Evolutionary conservation across 2,797 vertebrate species (phyloP).

Genomic region (Scolopax rusticola): DNA sequence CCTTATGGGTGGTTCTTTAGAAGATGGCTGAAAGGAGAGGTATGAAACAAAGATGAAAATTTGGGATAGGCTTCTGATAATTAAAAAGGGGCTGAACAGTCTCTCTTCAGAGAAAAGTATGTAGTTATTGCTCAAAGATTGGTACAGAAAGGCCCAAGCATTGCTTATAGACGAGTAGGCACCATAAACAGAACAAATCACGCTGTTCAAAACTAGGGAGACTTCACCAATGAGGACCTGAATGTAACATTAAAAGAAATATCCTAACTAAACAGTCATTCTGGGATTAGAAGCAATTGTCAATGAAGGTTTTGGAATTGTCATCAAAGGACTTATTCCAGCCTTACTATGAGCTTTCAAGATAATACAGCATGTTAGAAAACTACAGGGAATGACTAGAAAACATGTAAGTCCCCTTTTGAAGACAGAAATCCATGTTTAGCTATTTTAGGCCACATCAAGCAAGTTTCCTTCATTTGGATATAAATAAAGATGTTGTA

Average conservation of each 20-base stretch:
- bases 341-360: slow-evolving; percentile 3
- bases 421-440: slow-evolving; percentile 27
- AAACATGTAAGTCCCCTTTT: not conserved
- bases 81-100: not conserved
- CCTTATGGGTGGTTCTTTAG: not conserved
- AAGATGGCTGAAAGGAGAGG: not conserved
- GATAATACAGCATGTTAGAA: not conserved
- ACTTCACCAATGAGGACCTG: not conserved
- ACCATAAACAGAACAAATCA: not conserved
- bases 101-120: not conserved
- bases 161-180: not conserved
- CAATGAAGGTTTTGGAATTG: not conserved
- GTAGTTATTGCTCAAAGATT: not conserved
- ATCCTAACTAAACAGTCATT: not conserved
- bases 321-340: slow-evolving; percentile 35
- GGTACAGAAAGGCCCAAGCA: not conserved
- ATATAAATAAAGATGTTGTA: not conserved
- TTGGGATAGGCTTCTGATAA: not conserved
- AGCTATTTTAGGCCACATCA: not conserved
- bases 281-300: slow-evolving; percentile 23
- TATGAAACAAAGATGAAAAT: not conserved
- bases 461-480: slow-evolving; percentile 9
- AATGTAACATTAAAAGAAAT: not conserved
- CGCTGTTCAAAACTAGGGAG: not conserved
- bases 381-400: not conserved